phyloP scores from a whole-genome alignment of 1,140 invertebrate species.

The Trissolcus basalis region DNA sequence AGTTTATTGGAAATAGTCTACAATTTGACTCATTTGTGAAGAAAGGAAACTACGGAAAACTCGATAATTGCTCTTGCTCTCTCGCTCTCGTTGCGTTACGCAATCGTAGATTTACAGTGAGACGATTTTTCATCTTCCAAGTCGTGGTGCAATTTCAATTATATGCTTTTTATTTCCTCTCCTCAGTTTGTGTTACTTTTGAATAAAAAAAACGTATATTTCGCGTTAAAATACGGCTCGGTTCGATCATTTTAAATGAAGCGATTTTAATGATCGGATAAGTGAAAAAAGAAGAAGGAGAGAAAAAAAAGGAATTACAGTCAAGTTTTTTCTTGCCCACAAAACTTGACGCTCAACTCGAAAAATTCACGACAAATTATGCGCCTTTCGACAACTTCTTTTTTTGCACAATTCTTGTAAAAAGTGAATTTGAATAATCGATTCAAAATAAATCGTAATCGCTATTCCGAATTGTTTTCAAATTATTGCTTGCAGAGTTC shows the following conservation, averaged over 20 bases:
- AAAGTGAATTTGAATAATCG: constrained; percentile 34
- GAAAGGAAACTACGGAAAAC: constrained; percentile 40
- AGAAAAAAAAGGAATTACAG: too few species aligned
- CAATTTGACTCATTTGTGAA: constrained; percentile 52
- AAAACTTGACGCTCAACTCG: too few species aligned
- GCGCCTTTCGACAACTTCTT: neutral
- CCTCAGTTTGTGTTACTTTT: too few species aligned
- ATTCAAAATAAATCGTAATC: constrained; percentile 35
- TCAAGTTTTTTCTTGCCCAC: too few species aligned
- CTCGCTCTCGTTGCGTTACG: constrained; percentile 10
- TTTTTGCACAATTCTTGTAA: neutral
- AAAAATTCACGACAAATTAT: neutral
- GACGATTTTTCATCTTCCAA: constrained; percentile 6
- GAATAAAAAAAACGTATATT: too few species aligned
- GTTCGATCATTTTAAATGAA: too few species aligned
- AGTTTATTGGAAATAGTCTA: constrained; percentile 45
- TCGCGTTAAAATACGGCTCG: too few species aligned
- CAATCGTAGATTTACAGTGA: constrained; percentile 42
- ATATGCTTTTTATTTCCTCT: too few species aligned
- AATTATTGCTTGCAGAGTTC: constrained; percentile 40
- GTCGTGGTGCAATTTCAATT: neutral
- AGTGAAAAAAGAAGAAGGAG: too few species aligned
- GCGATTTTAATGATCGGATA: too few species aligned
- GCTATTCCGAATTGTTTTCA: constrained; percentile 16
- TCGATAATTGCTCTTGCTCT: constrained; percentile 34